These are phyloP conservation scores for Melanotaenia nigrans DNA, from an alignment of 2,797 vertebrate genomes.

Conservation along the genomic window DNA sequence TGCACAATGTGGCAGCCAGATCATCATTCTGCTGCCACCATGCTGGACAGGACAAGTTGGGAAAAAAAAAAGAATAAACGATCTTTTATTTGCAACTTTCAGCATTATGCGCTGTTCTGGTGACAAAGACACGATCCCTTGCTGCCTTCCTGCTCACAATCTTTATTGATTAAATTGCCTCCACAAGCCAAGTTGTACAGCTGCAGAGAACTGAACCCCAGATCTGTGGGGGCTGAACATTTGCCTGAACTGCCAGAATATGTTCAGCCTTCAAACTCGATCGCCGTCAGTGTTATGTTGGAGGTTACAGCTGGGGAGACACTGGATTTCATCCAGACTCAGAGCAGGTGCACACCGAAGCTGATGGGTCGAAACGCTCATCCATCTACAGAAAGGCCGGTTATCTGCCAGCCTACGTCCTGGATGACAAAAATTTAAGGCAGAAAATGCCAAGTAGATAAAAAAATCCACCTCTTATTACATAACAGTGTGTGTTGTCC, in stretches of 20 bases:
- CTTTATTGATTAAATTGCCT: neutral
- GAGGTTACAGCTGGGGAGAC: neutral
- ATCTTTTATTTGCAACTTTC: neutral
- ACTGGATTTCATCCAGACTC: neutral
- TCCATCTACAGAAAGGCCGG: neutral
- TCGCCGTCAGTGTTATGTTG: neutral
- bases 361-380: neutral
- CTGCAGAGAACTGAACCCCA: neutral
- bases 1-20: too few relatives aligned
- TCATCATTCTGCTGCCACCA: too few relatives aligned
- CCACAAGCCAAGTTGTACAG: neutral
- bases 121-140: neutral
- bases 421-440: neutral
- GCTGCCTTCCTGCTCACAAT: neutral
- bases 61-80: too few relatives aligned
- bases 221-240: neutral
- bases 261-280: neutral
- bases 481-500: neutral
- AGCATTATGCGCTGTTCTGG: neutral
- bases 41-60: too few relatives aligned
- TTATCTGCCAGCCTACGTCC: constrained; percentile 6
- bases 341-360: neutral
- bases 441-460: constrained; percentile 10
- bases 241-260: neutral
- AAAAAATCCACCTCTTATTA: constrained; percentile 2